A percentile compares a stretch with the other conserved stretches of the same genome.
Conservation (phyloP, 1,140 invertebrate species). For the Trachymyrmex cornetzi region DNA sequence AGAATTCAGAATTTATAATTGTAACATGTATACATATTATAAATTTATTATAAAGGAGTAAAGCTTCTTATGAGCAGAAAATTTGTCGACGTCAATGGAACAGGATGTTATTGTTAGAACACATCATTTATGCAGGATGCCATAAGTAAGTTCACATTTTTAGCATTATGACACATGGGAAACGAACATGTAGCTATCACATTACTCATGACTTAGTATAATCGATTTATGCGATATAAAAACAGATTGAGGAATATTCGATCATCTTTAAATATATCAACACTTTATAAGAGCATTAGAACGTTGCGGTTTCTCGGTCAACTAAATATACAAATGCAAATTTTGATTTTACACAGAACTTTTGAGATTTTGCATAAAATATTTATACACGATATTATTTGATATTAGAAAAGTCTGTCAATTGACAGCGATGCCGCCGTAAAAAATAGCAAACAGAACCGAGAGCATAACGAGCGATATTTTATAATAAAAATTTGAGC, state of each 20-base stretch:
- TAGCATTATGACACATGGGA: neutral
- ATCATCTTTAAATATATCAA: neutral
- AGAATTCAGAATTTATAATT: neutral
- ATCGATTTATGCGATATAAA: neutral
- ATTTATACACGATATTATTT: neutral
- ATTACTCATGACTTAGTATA: neutral
- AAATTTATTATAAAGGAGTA: neutral
- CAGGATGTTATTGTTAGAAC: conserved; percentile 7
- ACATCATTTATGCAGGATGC: neutral
- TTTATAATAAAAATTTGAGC: conserved; percentile 11
- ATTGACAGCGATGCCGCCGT: neutral
- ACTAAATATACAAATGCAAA: neutral
- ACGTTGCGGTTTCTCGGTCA: neutral
- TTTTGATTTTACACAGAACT: neutral
- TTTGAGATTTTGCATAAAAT: neutral
- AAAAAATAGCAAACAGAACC: neutral
- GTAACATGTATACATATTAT: conserved; percentile 11
- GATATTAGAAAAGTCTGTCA: conserved; percentile 9
- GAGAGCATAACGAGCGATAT: neutral
- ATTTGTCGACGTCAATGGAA: neutral
- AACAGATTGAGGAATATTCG: neutral
- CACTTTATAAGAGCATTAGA: neutral
- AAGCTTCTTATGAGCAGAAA: neutral
- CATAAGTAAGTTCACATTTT: neutral
- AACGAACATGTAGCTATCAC: neutral